These are phyloP conservation scores for Calypte anna DNA, from an alignment of 2,113 vertebrate genomes.

Conservation along the genomic window DNA sequence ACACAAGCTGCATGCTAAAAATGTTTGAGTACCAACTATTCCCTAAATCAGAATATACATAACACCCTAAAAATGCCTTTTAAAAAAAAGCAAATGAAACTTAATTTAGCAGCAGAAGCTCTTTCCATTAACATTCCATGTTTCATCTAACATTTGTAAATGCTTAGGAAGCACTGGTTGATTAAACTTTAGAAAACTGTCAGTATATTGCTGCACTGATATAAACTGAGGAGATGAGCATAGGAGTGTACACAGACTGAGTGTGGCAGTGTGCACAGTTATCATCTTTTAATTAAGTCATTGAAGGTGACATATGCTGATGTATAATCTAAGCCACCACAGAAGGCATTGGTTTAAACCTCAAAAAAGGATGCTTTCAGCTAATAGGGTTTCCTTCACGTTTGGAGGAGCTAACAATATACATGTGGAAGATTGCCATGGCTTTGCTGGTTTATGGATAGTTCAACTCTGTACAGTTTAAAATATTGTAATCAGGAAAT, in stretches of 20 bases:
- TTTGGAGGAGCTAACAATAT: neutral
- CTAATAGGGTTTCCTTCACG: neutral
- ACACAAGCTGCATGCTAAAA: neutral
- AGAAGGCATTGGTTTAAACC: neutral
- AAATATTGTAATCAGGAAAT: neutral
- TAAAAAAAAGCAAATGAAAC: slow-evolving; percentile 1
- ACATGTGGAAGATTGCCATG: rapidly evolving
- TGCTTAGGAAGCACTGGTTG: neutral
- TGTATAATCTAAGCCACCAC: neutral
- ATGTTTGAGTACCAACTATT: neutral
- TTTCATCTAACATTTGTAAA: slow-evolving; percentile 19
- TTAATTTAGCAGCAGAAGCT: slow-evolving; percentile 29
- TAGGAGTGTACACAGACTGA: neutral
- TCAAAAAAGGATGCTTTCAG: neutral
- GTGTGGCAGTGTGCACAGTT: neutral
- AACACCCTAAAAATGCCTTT: neutral
- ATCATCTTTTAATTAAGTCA: neutral
- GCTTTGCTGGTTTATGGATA: neutral
- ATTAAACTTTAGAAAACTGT: slow-evolving; percentile 16
- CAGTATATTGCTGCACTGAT: neutral
- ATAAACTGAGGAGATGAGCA: neutral
- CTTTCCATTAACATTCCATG: neutral
- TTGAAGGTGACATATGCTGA: neutral
- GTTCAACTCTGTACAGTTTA: neutral
- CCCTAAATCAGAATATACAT: neutral